Evolutionary conservation across 2,888 invertebrate species (phyloP), one percentile per base, ranked within the genome.

Genomic region (Zaprionus lineosus): DNA sequence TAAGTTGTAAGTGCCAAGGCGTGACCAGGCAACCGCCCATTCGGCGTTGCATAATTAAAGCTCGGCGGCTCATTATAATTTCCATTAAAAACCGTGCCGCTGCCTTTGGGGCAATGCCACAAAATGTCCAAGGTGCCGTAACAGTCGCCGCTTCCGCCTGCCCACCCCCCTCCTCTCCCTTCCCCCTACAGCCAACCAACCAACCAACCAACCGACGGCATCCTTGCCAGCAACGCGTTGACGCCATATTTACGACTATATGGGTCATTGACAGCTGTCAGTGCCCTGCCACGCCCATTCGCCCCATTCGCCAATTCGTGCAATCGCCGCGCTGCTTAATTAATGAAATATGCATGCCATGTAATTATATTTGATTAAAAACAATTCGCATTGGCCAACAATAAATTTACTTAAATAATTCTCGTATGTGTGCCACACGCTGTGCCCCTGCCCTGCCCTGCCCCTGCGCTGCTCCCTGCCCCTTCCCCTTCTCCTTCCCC

Each of bases 331-430:
- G n/a, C 31, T 34, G 34, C 26, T 62, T 70, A 68, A 75, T 81
- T 70, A 83, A 74, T 81, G 58, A 62, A 68, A 73, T 71, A 84
- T 82, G 69, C 62, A 69, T 62, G 53, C 19, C 44, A 36, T 50
- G 66, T 62, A 79, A 82, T 84, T 72, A 62, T 74, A 75, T 85
- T 82, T 85, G 79, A 84, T 81, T 82, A 84, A 81, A 82, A 61
- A 62, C 79, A 69, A 65, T 69, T 36, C 46, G 18, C 31, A 43
- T 40, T 60, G 60, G 36, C 21, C 55, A 64, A 34, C 48, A 56
- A 58, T 61, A 69, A 64, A 79, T 64, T 59, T 61, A 56, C 61
- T 51, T 83, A 70, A 84, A 84, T 84, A 68, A 3, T 8, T 9
- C 41, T n/a, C 14, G 26, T 39, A 11, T 61, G 61, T 64, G 36